These are phyloP conservation scores for Tenebrio molitor DNA, from an alignment of 1,140 invertebrate genomes.

Conservation along the genomic window DNA sequence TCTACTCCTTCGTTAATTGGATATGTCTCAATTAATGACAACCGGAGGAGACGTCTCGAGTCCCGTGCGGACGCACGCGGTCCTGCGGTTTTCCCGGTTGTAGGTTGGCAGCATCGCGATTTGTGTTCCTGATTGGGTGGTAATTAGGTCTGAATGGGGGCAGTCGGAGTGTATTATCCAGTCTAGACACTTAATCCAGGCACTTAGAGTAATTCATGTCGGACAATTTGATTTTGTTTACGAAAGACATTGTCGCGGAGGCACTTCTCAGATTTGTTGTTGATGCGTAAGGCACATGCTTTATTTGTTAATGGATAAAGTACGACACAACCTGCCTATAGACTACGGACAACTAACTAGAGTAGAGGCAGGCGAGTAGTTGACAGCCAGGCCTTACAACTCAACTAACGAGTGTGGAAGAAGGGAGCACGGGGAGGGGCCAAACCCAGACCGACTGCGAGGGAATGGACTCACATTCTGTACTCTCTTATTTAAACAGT, in stretches of 20 bases:
- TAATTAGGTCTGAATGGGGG: background rate
- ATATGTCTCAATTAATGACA: slow-evolving; percentile 42
- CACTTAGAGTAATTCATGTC: background rate
- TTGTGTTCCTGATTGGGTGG: background rate
- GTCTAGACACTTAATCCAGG: slow-evolving; percentile 29
- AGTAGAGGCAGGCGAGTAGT: slow-evolving; percentile 59
- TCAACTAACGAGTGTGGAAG: slow-evolving; percentile 63
- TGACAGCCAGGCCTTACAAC: slow-evolving; percentile 66
- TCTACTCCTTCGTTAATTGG: slow-evolving; percentile 29
- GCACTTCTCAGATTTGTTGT: slow-evolving; percentile 8
- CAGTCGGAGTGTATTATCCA: slow-evolving; percentile 2
- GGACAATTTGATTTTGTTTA: background rate
- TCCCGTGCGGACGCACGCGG: background rate
- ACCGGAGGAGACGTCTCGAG: background rate
- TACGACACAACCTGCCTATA: slow-evolving; percentile 40
- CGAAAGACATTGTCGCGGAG: slow-evolving; percentile 12
- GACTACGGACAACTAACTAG: slow-evolving; percentile 63
- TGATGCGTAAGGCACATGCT: slow-evolving; percentile 40
- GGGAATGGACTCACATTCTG: slow-evolving; percentile 59
- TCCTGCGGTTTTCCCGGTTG: background rate
- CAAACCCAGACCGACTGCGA: slow-evolving; percentile 55
- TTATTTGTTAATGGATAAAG: slow-evolving; percentile 42
- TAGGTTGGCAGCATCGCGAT: background rate
- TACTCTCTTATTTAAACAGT: slow-evolving; percentile 56
- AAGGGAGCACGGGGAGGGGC: slow-evolving; percentile 59